Evolutionary conservation across 92 coral and sea anemone species (phyloP), one percentile per base, ranked within the genome.

Genomic region (Paragorgia papillata): DNA sequence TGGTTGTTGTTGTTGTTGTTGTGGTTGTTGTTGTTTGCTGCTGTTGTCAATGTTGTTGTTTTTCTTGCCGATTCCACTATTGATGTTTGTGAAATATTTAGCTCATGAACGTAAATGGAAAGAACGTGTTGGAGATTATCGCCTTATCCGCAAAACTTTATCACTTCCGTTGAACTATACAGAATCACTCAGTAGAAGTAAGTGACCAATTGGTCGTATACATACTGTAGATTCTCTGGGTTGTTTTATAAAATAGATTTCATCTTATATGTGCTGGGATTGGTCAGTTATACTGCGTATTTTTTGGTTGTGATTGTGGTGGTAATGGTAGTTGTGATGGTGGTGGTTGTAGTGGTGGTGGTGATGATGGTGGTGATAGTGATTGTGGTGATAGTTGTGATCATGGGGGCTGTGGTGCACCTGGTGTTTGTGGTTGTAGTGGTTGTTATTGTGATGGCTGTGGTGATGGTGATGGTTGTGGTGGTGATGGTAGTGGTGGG

Each of bases 101-200:
- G 98, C 98, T 80, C 91, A 88, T 80, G 98, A 94, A 62, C 94
- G 90, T 12, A 94, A 94, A 73, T 86, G 87, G 34, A 57, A 85
- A 83, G 98, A 94, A 56, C 89, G 98, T 54, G 84, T 94, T 21
- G 88, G 79, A 69, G 98, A 94, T 54, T 94, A 94, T 85, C 90
- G 89, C 56, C 79, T 89, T 24, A 94, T 94, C 64, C 66, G 94
- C 70, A 90, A 88, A 75, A 88, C 98, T 20, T 77, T 94, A 40
- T 84, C 92, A 8, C 61, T 94, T 54, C 89, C 92, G 48, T 59
- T 88, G 18, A 71, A 71, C 30, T 71, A 51, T 22, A 7, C 49
- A 71, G 78, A 71, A 34, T 1, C 78, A 18, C 28, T 30, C 29
- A 71, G 37, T 71, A 43, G 57, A 7, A 58, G 64, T 69, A 48